A percentile compares a stretch with the other conserved stretches of the same genome.
phyloP scores from a whole-genome alignment of 1,140 invertebrate species.

The Drosophila ficusphila region DNA sequence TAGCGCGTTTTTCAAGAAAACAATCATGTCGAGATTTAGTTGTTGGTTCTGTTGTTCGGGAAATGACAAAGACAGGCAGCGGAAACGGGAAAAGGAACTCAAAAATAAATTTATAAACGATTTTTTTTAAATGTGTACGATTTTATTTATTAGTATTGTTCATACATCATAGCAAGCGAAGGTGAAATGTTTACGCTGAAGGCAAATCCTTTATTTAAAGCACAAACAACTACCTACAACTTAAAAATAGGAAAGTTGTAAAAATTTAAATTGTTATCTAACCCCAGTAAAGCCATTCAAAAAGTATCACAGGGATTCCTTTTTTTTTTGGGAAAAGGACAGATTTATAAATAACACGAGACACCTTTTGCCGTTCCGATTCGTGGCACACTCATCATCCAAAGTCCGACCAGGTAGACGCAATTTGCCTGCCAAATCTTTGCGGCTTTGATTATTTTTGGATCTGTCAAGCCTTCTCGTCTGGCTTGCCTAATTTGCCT shows the following conservation, averaged over 20 bases:
- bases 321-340: background rate
- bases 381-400: slow-evolving; percentile 4
- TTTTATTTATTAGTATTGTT: slow-evolving; percentile 7
- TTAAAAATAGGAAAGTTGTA: background rate
- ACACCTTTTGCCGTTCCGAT: background rate
- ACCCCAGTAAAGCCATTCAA: no score
- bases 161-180: background rate
- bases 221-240: background rate
- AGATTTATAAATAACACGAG: slow-evolving; percentile 64
- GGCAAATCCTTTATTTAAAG: background rate
- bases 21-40: slow-evolving; percentile 30
- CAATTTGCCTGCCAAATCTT: slow-evolving; percentile 17
- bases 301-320: no score
- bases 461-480: slow-evolving; percentile 37
- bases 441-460: slow-evolving; percentile 58
- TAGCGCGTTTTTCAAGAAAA: slow-evolving; percentile 40
- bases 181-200: slow-evolving; percentile 13
- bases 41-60: slow-evolving; percentile 14
- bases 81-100: slow-evolving; percentile 34
- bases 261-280: no score
- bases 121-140: slow-evolving; percentile 28
- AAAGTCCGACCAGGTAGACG: slow-evolving; percentile 38
- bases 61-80: slow-evolving; percentile 44
- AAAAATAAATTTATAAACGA: slow-evolving; percentile 41
- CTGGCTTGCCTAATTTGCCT: slow-evolving; percentile 38